phyloP scores from a whole-genome alignment of 1,140 invertebrate species.

The Drosophila albomicans region DNA sequence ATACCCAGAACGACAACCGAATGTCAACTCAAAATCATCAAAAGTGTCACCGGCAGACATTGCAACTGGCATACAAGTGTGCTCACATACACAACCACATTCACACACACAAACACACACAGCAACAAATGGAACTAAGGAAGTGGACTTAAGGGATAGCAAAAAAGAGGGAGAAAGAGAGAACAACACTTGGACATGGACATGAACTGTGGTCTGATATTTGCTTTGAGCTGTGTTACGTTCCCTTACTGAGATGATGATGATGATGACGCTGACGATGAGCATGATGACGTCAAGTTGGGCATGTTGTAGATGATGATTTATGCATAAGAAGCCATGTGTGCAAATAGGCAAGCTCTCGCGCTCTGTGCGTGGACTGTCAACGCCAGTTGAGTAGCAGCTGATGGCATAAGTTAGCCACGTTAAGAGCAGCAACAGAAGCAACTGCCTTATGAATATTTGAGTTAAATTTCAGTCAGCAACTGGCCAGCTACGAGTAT shows the following conservation, averaged over 20 bases:
- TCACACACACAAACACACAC: slow-evolving; percentile 1
- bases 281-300: slow-evolving; percentile 10
- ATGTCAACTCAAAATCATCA: slow-evolving; percentile 59
- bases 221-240: slow-evolving; percentile 19
- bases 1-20: slow-evolving; percentile 30
- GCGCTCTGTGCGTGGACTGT: slow-evolving; percentile 32
- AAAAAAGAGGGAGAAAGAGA: not conserved
- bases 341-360: slow-evolving; percentile 41
- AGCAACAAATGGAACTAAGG: slow-evolving; percentile 11
- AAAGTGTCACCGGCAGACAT: slow-evolving; percentile 46
- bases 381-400: slow-evolving; percentile 15
- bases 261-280: slow-evolving; percentile 48
- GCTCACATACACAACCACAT: not conserved
- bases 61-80: slow-evolving; percentile 25
- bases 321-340: slow-evolving; percentile 71
- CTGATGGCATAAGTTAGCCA: slow-evolving; percentile 29
- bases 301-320: slow-evolving; percentile 52
- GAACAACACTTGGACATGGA: slow-evolving; percentile 35
- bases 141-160: slow-evolving; percentile 1
- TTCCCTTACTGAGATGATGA: slow-evolving; percentile 12
- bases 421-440: slow-evolving; percentile 5
- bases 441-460: slow-evolving; percentile 40
- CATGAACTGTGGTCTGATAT: slow-evolving; percentile 39
- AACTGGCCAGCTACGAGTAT: slow-evolving; percentile 1
- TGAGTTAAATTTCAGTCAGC: slow-evolving; percentile 13